phyloP scores from a whole-genome alignment of 2,888 invertebrate genomes.

The Eupithecia tripunctaria region DNA sequence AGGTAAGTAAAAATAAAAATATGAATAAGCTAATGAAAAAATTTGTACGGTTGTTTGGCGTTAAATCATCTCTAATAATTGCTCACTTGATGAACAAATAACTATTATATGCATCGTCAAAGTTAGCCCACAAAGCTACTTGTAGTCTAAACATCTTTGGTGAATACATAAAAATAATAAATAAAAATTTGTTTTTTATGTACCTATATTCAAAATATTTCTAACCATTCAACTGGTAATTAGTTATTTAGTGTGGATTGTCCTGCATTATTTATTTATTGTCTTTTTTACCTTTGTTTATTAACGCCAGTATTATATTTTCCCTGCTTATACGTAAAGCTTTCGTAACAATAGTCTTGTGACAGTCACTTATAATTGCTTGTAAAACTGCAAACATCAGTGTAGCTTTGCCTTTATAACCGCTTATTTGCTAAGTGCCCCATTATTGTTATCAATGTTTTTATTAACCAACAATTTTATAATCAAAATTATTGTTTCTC shows the following conservation, averaged over 20 bases:
- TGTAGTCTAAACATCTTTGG: not conserved
- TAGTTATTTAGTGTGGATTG: not conserved
- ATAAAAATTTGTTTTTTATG: no score
- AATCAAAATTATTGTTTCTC: slow-evolving; percentile 79
- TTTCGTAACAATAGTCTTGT: not conserved
- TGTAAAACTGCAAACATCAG: slow-evolving; percentile 24
- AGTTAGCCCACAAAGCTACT: not conserved
- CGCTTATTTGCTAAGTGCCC: slow-evolving; percentile 53
- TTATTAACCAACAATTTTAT: slow-evolving; percentile 71
- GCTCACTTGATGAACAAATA: no score
- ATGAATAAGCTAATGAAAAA: no score
- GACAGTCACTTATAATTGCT: not conserved
- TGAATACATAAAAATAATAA: not conserved
- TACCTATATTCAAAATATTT: no score
- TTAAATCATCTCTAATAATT: no score
- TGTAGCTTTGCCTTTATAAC: slow-evolving; percentile 38
- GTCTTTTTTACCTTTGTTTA: not conserved
- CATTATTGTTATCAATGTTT: slow-evolving; percentile 61
- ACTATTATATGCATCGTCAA: not conserved
- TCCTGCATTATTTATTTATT: not conserved
- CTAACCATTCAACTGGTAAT: not conserved
- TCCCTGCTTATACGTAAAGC: no score
- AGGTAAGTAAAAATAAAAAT: no score
- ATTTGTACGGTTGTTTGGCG: no score
- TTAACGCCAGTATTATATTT: not conserved